Conservation (phyloP, 2,113 vertebrate species). For the Pimephales promelas region DNA sequence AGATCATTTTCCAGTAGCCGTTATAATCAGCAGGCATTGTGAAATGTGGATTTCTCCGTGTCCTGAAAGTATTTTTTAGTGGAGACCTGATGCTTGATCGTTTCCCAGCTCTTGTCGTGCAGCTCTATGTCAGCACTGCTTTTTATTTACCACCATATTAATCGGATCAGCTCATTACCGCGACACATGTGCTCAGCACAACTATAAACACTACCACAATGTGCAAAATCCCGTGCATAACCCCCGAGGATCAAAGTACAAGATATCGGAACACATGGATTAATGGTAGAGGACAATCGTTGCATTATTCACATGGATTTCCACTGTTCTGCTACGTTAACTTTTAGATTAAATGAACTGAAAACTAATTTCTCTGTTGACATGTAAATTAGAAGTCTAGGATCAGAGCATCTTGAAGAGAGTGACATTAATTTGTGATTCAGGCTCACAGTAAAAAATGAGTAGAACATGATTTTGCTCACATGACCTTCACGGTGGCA, state of each 20-base stretch:
- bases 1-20: slow-evolving; percentile 88
- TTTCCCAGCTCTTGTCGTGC: neutral
- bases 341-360: neutral
- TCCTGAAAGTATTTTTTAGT: neutral
- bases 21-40: slow-evolving; percentile 21
- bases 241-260: neutral
- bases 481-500: slow-evolving; percentile 10
- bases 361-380: neutral
- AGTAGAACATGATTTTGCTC: neutral
- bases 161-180: slow-evolving; percentile 13
- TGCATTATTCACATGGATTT: slow-evolving; percentile 15
- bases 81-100: neutral
- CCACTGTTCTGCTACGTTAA: neutral
- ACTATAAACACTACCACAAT: neutral
- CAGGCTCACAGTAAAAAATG: neutral
- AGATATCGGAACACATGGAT: neutral
- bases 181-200: neutral
- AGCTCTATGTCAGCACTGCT: neutral
- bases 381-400: neutral
- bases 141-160: slow-evolving; percentile 22
- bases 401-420: neutral
- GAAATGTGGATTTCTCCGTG: neutral
- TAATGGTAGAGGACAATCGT: neutral
- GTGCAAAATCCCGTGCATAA: neutral
- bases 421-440: neutral